Base-by-base conservation (phyloP, 2,797 vertebrate genomes). In the Bovichtus variegatus region DNA sequence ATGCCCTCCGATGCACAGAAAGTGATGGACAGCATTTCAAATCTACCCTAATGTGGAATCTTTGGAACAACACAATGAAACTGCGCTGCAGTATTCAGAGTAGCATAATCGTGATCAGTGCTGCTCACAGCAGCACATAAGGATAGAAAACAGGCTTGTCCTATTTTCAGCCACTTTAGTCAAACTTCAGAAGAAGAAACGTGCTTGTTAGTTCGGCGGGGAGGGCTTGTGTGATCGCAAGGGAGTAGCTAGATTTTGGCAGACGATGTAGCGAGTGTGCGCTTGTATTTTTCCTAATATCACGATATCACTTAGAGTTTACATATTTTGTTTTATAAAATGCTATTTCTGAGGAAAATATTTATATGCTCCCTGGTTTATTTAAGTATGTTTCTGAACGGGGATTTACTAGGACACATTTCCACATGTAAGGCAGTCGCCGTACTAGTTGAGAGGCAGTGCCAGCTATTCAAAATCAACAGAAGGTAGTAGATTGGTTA, bases 111-210 rank as follows among this genome's bases (percentile, higher is more conserved):
- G 44, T 68, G 53, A 63, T 66, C 68, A 29, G 68, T 18, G 11
- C 49, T 29, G 7, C 71, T 67, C 4, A 27, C 19, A 57, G 61
- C 70, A n/a, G 49, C 44, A n/a, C 31, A 53, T 9, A 54, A 64
- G 38, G 2, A 71, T 31, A 64, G 59, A 55, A 41, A 57, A 36
- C 31, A 70, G 51, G 44, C 41, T 10, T 66, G 57, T 73, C 72
- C 72, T 62, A 71, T 78, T 87, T 89, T 83, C 67, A 66, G 54
- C 62, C 31, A 58, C n/a, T 36, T 71, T 76, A 70, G 57, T 79
- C 60, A 78, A 79, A 88, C 61, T 73, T 77, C 5, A 60, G 53
- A 69, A 11, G 60, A 50, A 74, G 31, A 81, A 72, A 60, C 13
- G 18, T 13, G 57, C 61, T 64, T 68, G 49, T 77, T 61, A 60